Conservation (phyloP, 2,113 vertebrate genomes). For the Neolamprologus modestus region DNA sequence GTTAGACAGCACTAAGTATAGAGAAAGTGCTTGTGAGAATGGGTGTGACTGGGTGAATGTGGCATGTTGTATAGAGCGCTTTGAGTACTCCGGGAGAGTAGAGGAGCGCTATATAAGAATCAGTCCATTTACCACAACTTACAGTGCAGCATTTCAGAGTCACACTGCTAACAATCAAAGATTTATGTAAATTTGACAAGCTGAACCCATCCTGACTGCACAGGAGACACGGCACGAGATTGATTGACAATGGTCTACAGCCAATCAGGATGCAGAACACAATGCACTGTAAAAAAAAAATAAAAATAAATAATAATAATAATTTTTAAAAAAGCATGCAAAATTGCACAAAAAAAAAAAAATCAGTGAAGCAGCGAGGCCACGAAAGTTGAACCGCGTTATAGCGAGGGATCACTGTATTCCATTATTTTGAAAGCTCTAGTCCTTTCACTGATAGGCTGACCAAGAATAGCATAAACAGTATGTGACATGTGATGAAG, state of each 20-base stretch:
- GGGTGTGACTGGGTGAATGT: background rate
- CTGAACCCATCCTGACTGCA: background rate
- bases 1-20: background rate
- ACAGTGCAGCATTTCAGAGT: background rate
- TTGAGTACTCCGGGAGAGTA: background rate
- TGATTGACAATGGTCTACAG: background rate
- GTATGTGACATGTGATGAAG: background rate
- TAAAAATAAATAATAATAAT: no score
- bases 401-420: background rate
- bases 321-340: background rate
- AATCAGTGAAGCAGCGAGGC: fast-evolving
- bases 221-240: background rate
- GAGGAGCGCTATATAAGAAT: background rate
- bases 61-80: background rate
- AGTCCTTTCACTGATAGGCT: background rate
- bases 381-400: background rate
- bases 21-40: background rate
- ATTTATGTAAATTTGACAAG: background rate
- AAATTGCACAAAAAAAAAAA: fast-evolving
- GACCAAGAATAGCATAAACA: background rate
- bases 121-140: background rate
- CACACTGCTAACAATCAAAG: background rate
- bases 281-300: background rate
- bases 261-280: background rate
- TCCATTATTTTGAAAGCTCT: background rate